Conservation (phyloP, 2,113 vertebrate genomes). For the Pomatostomus ruficeps region DNA sequence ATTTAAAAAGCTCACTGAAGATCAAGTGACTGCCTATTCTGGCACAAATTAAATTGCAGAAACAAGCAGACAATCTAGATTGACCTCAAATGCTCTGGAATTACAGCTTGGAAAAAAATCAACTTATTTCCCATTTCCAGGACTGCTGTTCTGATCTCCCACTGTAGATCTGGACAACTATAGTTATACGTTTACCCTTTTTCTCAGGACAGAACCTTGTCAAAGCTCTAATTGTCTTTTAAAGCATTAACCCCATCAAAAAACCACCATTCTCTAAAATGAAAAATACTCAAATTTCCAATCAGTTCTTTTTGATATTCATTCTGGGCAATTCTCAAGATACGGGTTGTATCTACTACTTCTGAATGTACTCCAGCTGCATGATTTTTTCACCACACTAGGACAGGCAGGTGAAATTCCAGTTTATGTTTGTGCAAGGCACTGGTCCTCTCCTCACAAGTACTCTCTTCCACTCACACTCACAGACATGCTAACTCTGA, state of each 20-base stretch:
- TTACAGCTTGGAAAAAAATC: neutral
- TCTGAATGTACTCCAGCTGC: neutral
- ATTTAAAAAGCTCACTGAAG: neutral
- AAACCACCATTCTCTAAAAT: fast-evolving
- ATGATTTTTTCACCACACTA: neutral
- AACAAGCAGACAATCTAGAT: neutral
- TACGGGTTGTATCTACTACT: neutral
- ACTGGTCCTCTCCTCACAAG: neutral
- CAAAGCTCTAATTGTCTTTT: neutral
- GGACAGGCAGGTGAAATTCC: neutral
- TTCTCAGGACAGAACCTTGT: neutral
- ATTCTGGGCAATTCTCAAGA: neutral
- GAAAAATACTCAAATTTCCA: neutral
- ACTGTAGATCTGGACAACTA: neutral
- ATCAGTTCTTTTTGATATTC: neutral
- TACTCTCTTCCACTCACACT: neutral
- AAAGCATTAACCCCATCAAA: neutral
- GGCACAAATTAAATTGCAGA: neutral
- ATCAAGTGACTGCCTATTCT: neutral
- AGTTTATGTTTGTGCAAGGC: neutral
- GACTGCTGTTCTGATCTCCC: neutral
- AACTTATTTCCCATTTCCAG: neutral
- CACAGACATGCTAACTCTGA: neutral
- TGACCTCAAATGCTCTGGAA: neutral
- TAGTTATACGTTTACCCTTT: neutral